Evolutionary conservation across 2,888 invertebrate species (phyloP).

Genomic region (Venusia cambrica): DNA sequence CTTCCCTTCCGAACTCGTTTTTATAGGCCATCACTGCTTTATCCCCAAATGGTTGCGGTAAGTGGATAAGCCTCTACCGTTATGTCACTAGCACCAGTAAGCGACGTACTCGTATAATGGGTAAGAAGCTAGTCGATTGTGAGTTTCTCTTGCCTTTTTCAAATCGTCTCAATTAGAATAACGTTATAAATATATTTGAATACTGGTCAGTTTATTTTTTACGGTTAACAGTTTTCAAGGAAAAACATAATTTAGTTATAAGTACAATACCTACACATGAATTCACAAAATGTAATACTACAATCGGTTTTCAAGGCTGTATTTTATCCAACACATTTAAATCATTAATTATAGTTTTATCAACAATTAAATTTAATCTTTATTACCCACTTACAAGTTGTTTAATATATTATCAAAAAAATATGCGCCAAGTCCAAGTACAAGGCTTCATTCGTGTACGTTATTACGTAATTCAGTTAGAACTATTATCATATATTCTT

Average conservation of each 20-base stretch:
- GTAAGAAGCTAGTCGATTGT: too few relatives aligned
- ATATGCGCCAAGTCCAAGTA: too few relatives aligned
- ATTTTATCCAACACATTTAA: too few relatives aligned
- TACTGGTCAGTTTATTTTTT: too few relatives aligned
- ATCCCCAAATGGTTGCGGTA: slow-evolving; percentile 11
- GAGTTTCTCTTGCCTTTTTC: too few relatives aligned
- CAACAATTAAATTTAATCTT: slow-evolving; percentile 2
- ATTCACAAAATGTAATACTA: slow-evolving; percentile 1
- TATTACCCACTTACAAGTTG: slow-evolving; percentile 9
- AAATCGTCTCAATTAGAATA: too few relatives aligned
- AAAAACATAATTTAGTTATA: too few relatives aligned
- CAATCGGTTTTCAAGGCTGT: too few relatives aligned
- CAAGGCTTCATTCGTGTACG: too few relatives aligned
- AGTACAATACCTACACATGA: slow-evolving; percentile 3
- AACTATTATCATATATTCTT: neutral
- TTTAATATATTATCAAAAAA: neutral
- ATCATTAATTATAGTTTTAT: neutral
- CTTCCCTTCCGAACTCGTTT: slow-evolving; percentile 13
- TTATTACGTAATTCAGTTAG: neutral
- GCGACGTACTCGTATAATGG: too few relatives aligned
- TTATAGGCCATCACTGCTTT: slow-evolving; percentile 8
- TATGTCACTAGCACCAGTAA: slow-evolving; percentile 6
- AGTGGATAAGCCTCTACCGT: slow-evolving; percentile 1
- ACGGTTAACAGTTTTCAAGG: too few relatives aligned
- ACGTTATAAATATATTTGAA: too few relatives aligned